Evolutionary conservation across 2,888 invertebrate species (phyloP).

Genomic region (Amblyjoppa fuscipennis): DNA sequence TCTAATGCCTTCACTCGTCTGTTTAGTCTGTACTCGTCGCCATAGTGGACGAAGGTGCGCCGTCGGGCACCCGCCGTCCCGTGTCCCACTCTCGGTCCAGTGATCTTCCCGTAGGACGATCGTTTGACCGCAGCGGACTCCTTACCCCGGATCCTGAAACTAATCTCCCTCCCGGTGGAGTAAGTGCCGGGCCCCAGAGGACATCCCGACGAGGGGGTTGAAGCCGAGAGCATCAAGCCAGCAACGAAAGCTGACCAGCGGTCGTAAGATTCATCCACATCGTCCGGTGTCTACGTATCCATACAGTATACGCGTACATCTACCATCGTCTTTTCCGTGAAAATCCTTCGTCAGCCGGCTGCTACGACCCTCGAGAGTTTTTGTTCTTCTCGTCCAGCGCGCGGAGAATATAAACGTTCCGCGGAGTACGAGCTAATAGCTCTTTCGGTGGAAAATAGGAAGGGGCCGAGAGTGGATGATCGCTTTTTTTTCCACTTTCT

Average conservation of each 20-base stretch:
- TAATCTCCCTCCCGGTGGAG: conserved; percentile 57
- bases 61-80: conserved; percentile 36
- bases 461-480: conserved; percentile 25
- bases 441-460: conserved; percentile 44
- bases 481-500: conserved; percentile 1
- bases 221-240: conserved; percentile 44
- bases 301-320: not conserved
- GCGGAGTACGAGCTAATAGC: conserved; percentile 46
- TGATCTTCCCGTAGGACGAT: conserved; percentile 48
- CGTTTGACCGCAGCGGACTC: conserved; percentile 34
- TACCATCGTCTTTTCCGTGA: conserved; percentile 68
- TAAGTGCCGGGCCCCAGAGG: conserved; percentile 61
- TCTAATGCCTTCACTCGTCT: conserved; percentile 19
- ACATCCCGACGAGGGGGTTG: conserved; percentile 45
- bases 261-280: conserved; percentile 48
- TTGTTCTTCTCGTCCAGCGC: conserved; percentile 41
- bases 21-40: conserved; percentile 12
- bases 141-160: conserved; percentile 59
- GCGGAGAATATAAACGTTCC: conserved; percentile 49
- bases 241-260: conserved; percentile 39
- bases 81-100: conserved; percentile 46
- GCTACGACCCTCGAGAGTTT: conserved; percentile 65
- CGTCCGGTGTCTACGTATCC: conserved; percentile 12
- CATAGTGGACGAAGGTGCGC: conserved; percentile 6
- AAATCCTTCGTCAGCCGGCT: conserved; percentile 68